These are phyloP conservation scores for Tyrannus savana DNA, from an alignment of 2,113 vertebrate species.

Conservation along the genomic window DNA sequence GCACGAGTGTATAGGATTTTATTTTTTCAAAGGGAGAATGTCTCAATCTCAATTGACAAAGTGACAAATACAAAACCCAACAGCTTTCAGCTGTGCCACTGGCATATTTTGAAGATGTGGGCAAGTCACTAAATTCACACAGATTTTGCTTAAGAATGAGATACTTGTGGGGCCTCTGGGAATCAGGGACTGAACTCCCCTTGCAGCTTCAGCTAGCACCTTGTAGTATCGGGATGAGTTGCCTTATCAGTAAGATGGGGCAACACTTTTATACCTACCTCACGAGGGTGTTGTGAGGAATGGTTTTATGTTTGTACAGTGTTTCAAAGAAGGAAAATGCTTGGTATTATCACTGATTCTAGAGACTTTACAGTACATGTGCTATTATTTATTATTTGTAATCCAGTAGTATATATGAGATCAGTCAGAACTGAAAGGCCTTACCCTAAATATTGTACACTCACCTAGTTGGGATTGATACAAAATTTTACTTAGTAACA, in stretches of 20 bases:
- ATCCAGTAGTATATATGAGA: neutral
- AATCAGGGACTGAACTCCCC: neutral
- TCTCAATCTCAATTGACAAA: neutral
- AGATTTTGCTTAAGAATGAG: neutral
- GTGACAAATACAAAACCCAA: neutral
- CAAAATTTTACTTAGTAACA: neutral
- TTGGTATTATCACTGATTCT: constrained; percentile 16
- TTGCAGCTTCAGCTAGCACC: constrained; percentile 12
- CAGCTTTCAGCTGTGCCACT: neutral
- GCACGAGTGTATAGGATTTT: neutral
- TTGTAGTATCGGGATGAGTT: constrained; percentile 11
- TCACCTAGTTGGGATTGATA: neutral
- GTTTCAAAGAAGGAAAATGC: constrained; percentile 28
- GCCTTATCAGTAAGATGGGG: neutral
- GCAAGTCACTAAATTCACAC: neutral
- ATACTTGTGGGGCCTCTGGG: neutral
- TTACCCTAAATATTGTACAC: constrained; percentile 4
- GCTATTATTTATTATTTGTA: constrained; percentile 60
- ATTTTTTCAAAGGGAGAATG: neutral
- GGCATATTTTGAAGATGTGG: neutral
- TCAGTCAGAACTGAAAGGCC: constrained; percentile 45
- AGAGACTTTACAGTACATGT: constrained; percentile 37
- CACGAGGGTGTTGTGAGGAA: constrained; percentile 68
- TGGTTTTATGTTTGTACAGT: constrained; percentile 42
- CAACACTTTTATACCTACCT: constrained; percentile 44